Conservation (phyloP, 2,113 vertebrate genomes). For the Hemibagrus wyckioides region DNA sequence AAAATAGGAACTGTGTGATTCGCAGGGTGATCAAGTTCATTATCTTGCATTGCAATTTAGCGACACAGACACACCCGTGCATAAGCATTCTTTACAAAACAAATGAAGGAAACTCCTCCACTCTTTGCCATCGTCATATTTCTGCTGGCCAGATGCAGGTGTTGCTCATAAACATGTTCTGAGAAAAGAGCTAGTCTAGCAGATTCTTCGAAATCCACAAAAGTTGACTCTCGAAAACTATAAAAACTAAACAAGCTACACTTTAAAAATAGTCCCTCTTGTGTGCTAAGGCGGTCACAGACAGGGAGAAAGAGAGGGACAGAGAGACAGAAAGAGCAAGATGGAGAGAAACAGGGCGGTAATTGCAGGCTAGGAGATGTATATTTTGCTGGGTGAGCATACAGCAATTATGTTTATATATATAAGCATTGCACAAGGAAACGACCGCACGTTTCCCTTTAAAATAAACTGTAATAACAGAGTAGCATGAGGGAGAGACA, state of each 20-base stretch:
- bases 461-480: constrained; percentile 64
- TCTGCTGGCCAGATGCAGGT: constrained; percentile 32
- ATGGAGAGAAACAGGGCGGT: constrained; percentile 36
- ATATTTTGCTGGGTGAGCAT: constrained; percentile 59
- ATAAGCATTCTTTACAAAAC: neutral
- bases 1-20: neutral
- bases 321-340: constrained; percentile 6
- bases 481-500: constrained; percentile 35
- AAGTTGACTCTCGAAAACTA: constrained; percentile 18
- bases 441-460: constrained; percentile 52
- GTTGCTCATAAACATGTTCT: constrained; percentile 23
- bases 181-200: constrained; percentile 17
- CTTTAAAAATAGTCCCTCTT: constrained; percentile 40
- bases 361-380: constrained; percentile 56
- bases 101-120: neutral
- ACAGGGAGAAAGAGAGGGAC: constrained; percentile 38
- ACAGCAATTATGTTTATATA: constrained; percentile 61
- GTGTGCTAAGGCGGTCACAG: constrained; percentile 20
- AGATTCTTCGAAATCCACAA: constrained; percentile 49
- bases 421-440: constrained; percentile 49
- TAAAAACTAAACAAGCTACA: constrained; percentile 39
- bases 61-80: neutral
- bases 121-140: neutral
- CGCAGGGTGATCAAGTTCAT: constrained; percentile 21
- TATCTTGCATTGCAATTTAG: neutral